phyloP scores from a whole-genome alignment of 2,888 invertebrate genomes.

The Agrotis ipsilon region DNA sequence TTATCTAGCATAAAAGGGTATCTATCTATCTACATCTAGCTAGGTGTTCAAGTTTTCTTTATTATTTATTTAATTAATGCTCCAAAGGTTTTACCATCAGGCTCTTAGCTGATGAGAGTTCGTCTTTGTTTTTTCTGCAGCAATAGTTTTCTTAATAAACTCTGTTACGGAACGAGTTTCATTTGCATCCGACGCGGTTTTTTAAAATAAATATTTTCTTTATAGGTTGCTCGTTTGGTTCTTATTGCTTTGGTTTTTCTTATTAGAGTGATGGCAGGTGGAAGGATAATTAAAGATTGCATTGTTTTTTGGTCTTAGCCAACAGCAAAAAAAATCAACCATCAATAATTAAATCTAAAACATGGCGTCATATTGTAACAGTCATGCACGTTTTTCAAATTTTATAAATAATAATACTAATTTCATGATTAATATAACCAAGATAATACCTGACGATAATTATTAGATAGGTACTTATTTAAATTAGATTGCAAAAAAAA shows the following conservation, averaged over 20 bases:
- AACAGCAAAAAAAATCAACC: too few species aligned
- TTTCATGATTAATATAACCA: too few species aligned
- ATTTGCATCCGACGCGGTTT: constrained; percentile 38
- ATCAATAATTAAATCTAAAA: too few species aligned
- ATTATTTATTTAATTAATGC: constrained; percentile 53
- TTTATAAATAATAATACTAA: too few species aligned
- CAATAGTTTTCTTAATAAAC: constrained; percentile 60
- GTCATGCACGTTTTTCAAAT: too few species aligned
- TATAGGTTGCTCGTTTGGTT: not conserved
- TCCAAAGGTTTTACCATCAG: constrained; percentile 25
- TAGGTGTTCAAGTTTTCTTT: constrained; percentile 16
- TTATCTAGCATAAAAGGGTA: constrained; percentile 13
- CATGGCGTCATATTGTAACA: too few species aligned
- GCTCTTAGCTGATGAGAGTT: constrained; percentile 70
- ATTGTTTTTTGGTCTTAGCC: not conserved
- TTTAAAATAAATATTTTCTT: constrained; percentile 14
- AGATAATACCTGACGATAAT: too few species aligned
- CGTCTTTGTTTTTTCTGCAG: constrained; percentile 47
- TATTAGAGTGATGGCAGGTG: constrained; percentile 20
- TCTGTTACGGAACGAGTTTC: constrained; percentile 23
- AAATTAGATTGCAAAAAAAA: too few species aligned
- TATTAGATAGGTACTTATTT: too few species aligned
- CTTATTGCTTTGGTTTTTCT: constrained; percentile 17
- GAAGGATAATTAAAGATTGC: too few species aligned
- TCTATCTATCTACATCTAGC: constrained; percentile 4